Conservation (phyloP, 2,888 invertebrate species). For the Lycophotia porphyrea region DNA sequence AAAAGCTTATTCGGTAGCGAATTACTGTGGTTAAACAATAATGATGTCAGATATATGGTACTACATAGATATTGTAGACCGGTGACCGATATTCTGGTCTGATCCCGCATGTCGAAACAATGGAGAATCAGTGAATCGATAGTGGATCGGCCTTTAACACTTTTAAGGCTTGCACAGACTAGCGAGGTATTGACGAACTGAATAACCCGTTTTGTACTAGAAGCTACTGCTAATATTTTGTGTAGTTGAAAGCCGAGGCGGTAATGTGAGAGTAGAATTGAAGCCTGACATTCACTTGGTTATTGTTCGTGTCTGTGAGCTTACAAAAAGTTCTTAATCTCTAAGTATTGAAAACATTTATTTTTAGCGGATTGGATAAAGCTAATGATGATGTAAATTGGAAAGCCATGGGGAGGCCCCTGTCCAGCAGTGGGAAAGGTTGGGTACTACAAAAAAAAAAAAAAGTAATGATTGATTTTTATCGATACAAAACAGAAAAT, state of each 20-base stretch:
- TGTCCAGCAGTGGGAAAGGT: background rate
- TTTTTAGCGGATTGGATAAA: background rate
- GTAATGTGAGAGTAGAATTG: conserved; percentile 13
- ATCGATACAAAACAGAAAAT: background rate
- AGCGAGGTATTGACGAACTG: conserved; percentile 27
- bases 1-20: conserved; percentile 22
- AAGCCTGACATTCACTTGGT: conserved; percentile 10
- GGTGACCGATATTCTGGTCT: conserved; percentile 55
- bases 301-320: background rate
- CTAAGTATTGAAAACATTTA: background rate
- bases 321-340: background rate
- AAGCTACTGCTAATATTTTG: conserved; percentile 19
- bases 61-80: conserved; percentile 51
- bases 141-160: conserved; percentile 60
- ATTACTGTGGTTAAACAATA: conserved; percentile 33
- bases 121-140: conserved; percentile 60
- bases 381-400: background rate
- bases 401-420: background rate
- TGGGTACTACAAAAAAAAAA: background rate
- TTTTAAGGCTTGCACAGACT: conserved; percentile 54
- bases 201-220: conserved; percentile 41
- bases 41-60: conserved; percentile 34
- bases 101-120: conserved; percentile 62
- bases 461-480: background rate
- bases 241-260: conserved; percentile 12